These are phyloP conservation scores for Drosophila macrospina DNA, from an alignment of 2,888 invertebrate species.

Conservation along the genomic window DNA sequence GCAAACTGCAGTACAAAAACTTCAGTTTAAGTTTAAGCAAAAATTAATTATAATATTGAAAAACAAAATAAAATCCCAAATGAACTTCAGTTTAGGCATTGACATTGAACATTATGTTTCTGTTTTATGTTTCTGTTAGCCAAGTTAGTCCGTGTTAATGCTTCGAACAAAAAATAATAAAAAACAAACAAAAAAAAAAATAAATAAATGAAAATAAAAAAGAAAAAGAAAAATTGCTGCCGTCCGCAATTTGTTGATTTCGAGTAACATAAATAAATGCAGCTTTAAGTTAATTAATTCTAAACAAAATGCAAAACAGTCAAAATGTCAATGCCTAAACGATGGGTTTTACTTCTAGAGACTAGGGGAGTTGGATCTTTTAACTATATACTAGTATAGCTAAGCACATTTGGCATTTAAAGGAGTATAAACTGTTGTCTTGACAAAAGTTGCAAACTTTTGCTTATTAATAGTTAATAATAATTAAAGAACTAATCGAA, in stretches of 20 bases:
- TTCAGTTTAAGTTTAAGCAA: slow-evolving; percentile 5
- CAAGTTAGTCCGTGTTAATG: slow-evolving; percentile 16
- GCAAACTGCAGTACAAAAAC: slow-evolving; percentile 73
- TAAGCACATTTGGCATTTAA: slow-evolving; percentile 21
- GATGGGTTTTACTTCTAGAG: slow-evolving; percentile 13
- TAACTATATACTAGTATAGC: slow-evolving; percentile 19
- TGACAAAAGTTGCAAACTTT: slow-evolving; percentile 50
- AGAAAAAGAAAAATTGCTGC: slow-evolving; percentile 59
- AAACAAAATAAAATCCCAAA: not conserved
- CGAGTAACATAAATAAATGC: not conserved
- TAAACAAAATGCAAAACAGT: not conserved
- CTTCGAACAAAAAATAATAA: slow-evolving; percentile 1
- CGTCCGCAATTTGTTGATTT: slow-evolving; percentile 70
- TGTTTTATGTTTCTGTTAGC: no score
- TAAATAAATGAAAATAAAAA: not conserved
- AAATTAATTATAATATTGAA: not conserved
- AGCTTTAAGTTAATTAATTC: no score
- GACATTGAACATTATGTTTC: slow-evolving; percentile 2
- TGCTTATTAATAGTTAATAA: slow-evolving; percentile 15
- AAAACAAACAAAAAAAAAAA: slow-evolving; percentile 15
- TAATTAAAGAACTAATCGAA: slow-evolving; percentile 16
- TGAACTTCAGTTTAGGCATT: slow-evolving; percentile 3
- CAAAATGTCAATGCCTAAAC: slow-evolving; percentile 39
- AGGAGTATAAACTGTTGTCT: slow-evolving; percentile 35
- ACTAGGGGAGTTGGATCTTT: slow-evolving; percentile 1